Conservation (phyloP, 2,797 vertebrate genomes). For the Tauraco hartlaubi region DNA sequence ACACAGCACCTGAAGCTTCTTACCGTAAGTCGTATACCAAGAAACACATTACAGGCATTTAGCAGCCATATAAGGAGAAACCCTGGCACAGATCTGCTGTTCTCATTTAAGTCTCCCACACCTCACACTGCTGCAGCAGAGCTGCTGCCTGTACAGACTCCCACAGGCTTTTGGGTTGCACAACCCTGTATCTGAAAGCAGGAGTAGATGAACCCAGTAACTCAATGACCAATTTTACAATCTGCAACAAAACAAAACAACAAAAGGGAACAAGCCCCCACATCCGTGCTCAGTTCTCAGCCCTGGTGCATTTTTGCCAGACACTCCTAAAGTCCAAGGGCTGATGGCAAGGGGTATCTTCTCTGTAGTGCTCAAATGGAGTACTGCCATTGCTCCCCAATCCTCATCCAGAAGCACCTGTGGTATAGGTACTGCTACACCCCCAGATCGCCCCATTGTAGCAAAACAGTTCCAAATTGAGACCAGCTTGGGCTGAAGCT, state of each 20-base stretch:
- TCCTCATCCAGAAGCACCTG: not conserved
- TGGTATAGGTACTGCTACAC: not conserved
- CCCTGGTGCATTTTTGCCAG: not conserved
- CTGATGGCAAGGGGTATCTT: not conserved
- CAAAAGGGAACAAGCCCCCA: not conserved
- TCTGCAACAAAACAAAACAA: not conserved
- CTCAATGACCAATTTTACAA: not conserved
- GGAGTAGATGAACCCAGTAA: not conserved
- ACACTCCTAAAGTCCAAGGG: not conserved
- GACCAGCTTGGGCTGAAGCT: not conserved
- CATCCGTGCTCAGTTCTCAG: not conserved
- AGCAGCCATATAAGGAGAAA: not conserved
- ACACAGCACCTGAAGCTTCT: not conserved
- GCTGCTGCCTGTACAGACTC: not conserved
- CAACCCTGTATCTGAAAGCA: not conserved
- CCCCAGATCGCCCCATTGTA: fast-evolving
- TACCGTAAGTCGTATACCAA: not conserved
- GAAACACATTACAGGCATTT: not conserved
- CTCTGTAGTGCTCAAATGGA: not conserved
- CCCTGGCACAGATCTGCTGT: not conserved
- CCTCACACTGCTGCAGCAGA: not conserved
- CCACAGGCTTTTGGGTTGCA: not conserved
- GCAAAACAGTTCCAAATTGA: not conserved
- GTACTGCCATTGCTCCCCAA: not conserved
- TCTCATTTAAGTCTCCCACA: not conserved